These are phyloP conservation scores for Ecdyonurus torrentis DNA, from an alignment of 2,888 invertebrate genomes.

Conservation along the genomic window DNA sequence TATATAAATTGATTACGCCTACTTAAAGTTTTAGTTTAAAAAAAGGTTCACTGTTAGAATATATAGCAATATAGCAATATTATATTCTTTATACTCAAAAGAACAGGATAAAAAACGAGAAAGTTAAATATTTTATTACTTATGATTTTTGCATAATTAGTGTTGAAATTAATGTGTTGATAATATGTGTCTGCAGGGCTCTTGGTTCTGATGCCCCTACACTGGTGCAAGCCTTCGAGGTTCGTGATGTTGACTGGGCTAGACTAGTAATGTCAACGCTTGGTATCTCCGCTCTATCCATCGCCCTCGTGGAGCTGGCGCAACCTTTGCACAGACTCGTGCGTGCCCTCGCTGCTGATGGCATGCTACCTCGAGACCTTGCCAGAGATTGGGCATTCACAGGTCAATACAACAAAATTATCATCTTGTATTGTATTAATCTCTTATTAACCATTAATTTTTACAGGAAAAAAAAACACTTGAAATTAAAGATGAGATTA, in stretches of 20 bases:
- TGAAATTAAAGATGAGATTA: no score
- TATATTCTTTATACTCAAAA: no score
- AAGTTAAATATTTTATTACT: neutral
- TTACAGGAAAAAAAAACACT: no score
- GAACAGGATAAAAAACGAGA: no score
- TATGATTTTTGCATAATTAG: no score
- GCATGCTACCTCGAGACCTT: conserved; percentile 40
- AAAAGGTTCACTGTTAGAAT: neutral
- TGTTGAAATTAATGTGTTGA: conserved; percentile 12
- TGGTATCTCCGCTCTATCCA: conserved; percentile 38
- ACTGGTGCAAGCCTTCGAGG: conserved; percentile 39
- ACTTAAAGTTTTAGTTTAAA: neutral
- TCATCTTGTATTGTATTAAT: no score
- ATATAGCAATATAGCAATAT: neutral
- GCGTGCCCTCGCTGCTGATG: conserved; percentile 38
- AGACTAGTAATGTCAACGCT: conserved; percentile 39
- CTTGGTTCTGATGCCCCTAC: conserved; percentile 40
- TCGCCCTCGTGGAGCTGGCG: conserved; percentile 44
- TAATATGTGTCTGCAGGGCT: conserved; percentile 25
- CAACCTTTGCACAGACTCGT: conserved; percentile 37
- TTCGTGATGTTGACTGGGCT: conserved; percentile 40
- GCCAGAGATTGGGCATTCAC: conserved; percentile 40
- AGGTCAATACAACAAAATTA: no score
- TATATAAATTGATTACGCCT: no score
- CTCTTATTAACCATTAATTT: no score